Base-by-base conservation (phyloP, 92 coral and sea anemone species). In the Siderastrea radians region DNA sequence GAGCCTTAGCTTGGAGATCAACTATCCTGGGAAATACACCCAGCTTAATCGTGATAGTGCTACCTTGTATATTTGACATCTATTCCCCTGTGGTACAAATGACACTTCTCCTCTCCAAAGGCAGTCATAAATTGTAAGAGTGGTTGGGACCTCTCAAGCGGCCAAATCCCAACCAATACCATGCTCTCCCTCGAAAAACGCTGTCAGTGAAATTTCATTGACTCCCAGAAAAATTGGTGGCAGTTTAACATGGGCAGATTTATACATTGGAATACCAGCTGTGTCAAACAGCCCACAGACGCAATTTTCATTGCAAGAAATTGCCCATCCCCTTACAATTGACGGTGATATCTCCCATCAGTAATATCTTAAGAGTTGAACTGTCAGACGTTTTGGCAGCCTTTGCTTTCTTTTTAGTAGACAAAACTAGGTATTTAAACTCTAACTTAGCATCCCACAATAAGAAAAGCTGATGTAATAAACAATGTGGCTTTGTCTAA, bases 81-180 rank as follows among this genome's bases (percentile, higher is more conserved):
- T 26, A 26, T 26, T 26, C 38, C 38, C 38, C 38, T 26, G 38
- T 26, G 38, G 38, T 26, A 92, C 70, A 70, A 19, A 4, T 11
- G 46, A 75, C 79, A 80, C 84, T 80, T 81, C 77, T 79, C 75
- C 51, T 87, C 88, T 7, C 80, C 63, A 85, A 82, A 91, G n/a
- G 86, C 81, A 64, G 72, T 49, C 74, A 90, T 70, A 52, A 79
- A 90, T 44, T 69, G 82, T 2, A 46, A 5, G 60, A 90, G 86
- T 58, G 90, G 93, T 6, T 91, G 91, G 2, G 83, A 80, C 14
- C 74, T 26, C 70, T 84, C 88, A 49, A 90, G 90, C 85, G 78
- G 92, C 92, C 92, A 92, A n/a, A 92, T 88, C 38, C 95, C 92
- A 43, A 58, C 87, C 71, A 92, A 69, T 49, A 88, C 70, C 90